phyloP scores from a whole-genome alignment of 2,888 invertebrate species.

The Exocentrus adspersus region DNA sequence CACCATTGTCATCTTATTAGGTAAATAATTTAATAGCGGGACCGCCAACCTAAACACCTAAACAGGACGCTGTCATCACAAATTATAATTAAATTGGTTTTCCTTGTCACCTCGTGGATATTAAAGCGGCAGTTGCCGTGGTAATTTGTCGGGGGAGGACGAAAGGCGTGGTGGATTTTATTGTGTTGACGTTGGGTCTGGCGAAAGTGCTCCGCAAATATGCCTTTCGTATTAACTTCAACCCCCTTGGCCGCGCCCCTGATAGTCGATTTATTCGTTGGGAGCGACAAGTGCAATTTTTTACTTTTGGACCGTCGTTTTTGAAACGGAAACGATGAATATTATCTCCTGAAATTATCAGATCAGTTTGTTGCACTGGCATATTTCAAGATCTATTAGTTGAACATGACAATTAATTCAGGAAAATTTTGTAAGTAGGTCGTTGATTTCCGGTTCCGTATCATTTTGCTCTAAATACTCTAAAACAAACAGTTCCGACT shows the following conservation, averaged over 20 bases:
- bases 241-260: constrained; percentile 53
- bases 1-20: constrained; percentile 1
- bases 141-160: constrained; percentile 45
- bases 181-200: constrained; percentile 59
- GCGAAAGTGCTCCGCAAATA: constrained; percentile 62
- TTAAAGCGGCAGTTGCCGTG: constrained; percentile 38
- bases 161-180: constrained; percentile 56
- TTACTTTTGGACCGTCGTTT: too few species aligned
- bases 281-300: constrained; percentile 48
- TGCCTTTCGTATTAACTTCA: constrained; percentile 60
- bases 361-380: too few species aligned
- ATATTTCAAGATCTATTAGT: too few species aligned
- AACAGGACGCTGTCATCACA: constrained; percentile 30
- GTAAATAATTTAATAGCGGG: constrained; percentile 23
- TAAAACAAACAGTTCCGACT: too few species aligned
- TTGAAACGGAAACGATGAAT: not conserved
- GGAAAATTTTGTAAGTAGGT: too few species aligned
- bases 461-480: too few species aligned
- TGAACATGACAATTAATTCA: too few species aligned
- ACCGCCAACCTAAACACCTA: constrained; percentile 18
- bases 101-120: constrained; percentile 51
- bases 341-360: too few species aligned
- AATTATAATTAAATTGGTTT: constrained; percentile 56
- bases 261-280: constrained; percentile 53
- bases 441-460: too few species aligned